Conservation (phyloP, 2,797 vertebrate species). For the Phalanger gymnotis region DNA sequence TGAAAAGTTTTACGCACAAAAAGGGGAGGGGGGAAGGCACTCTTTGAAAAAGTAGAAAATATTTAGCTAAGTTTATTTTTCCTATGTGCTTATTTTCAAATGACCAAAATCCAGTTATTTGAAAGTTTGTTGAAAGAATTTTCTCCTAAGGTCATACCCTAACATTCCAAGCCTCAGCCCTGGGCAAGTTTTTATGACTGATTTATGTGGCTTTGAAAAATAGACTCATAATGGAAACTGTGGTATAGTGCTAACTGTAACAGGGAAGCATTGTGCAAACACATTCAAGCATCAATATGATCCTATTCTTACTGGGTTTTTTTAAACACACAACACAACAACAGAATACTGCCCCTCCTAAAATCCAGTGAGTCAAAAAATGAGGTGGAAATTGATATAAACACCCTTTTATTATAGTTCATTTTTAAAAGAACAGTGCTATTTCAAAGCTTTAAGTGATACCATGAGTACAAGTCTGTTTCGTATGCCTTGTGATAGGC, state of each 20-base stretch:
- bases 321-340: constrained; percentile 50
- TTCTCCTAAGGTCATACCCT: background rate
- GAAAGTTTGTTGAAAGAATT: constrained; percentile 53
- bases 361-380: constrained; percentile 63
- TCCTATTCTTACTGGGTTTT: constrained; percentile 32
- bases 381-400: constrained; percentile 60
- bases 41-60: constrained; percentile 28
- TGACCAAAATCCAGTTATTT: constrained; percentile 24
- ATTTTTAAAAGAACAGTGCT: constrained; percentile 12
- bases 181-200: constrained; percentile 53
- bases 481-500: constrained; percentile 40
- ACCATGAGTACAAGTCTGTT: constrained; percentile 9
- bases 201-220: constrained; percentile 57
- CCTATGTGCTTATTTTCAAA: constrained; percentile 4
- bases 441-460: constrained; percentile 55
- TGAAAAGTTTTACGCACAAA: constrained; percentile 48
- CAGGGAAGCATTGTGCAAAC: constrained; percentile 61
- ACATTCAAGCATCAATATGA: constrained; percentile 41
- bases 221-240: background rate
- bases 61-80: constrained; percentile 34
- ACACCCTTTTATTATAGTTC: constrained; percentile 9
- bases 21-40: constrained; percentile 2
- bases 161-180: constrained; percentile 44
- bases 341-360: constrained; percentile 39
- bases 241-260: constrained; percentile 65